Conservation (phyloP, 2,888 invertebrate genomes). For the Nipponacmea schrenckii region DNA sequence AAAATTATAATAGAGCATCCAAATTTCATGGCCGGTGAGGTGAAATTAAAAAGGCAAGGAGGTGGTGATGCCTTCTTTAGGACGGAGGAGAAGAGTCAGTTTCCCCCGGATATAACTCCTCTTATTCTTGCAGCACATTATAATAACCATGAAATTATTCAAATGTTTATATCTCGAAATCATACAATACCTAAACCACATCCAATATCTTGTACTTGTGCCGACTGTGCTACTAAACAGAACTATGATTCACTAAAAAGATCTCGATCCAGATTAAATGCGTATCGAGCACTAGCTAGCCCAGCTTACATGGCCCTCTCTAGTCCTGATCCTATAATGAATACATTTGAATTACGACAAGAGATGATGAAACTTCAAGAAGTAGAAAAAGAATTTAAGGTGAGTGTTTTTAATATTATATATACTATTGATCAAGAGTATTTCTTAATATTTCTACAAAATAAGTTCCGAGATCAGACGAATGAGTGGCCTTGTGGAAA, state of each 20-base stretch:
- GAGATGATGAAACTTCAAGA: slow-evolving; percentile 74
- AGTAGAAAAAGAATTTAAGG: slow-evolving; percentile 74
- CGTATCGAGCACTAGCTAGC: slow-evolving; percentile 77
- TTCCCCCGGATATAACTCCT: slow-evolving; percentile 78
- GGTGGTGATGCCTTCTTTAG: slow-evolving; percentile 67
- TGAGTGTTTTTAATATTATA: slow-evolving; percentile 34
- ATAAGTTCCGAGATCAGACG: not conserved
- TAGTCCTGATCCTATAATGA: slow-evolving; percentile 76
- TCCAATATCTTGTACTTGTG: slow-evolving; percentile 67
- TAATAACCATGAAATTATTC: slow-evolving; percentile 79
- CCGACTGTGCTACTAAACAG: slow-evolving; percentile 66
- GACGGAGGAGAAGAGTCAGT: slow-evolving; percentile 70
- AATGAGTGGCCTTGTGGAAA: too few relatives aligned
- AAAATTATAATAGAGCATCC: slow-evolving; percentile 72
- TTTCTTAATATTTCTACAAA: not conserved
- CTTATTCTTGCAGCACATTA: slow-evolving; percentile 78
- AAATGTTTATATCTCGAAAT: slow-evolving; percentile 75
- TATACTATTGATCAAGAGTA: not conserved
- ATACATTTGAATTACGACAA: slow-evolving; percentile 74
- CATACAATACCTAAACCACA: slow-evolving; percentile 77
- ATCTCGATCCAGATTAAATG: slow-evolving; percentile 74
- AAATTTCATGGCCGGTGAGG: slow-evolving; percentile 67
- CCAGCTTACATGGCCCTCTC: slow-evolving; percentile 79
- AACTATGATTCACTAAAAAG: slow-evolving; percentile 67
- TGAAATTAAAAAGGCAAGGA: slow-evolving; percentile 60